Evolutionary conservation across 2,797 vertebrate genomes (phyloP), one percentile per base, ranked within the genome.

Genomic region (Moxostoma hubbsi): DNA sequence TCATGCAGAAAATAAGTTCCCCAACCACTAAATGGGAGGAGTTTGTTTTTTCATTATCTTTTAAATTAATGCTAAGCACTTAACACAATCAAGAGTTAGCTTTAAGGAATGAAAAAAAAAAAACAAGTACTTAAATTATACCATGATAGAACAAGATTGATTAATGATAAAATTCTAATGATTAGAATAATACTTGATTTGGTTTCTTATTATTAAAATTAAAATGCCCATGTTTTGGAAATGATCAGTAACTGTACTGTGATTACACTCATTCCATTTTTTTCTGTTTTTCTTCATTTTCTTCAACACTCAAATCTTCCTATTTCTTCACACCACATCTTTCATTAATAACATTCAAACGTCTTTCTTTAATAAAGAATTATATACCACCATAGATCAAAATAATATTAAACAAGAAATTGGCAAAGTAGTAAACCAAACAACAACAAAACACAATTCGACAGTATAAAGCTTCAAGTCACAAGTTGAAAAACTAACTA

Each of bases 381-480:
- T 46, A 65, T 49, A 5, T 59, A 79, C 62, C 62, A 51, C 46
- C 18, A 59, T 79, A 6, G 7, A 92, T 91, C 90, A 93, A 92
- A 36, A 36, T 36, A 36, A 36, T 36, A 92, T 90, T 85, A 87
- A 92, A 91, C 77, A 88, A 86, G 88, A 84, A 91, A 92, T 86
- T 72, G 90, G 90, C 89, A 64, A 92, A 91, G 89, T 89, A 91
- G 91, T 89, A 90, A 91, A 91, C 91, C 90, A 86, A 92, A 93
- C 92, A 91, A 95, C 95, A 94, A 36, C 36, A 36, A 92, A 94
- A 93, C 93, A 94, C 93, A 94, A 93, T 96, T 96, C 95, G 97
- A 98, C 95, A 94, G 96, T 98, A 98, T 95, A 98, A 99, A 99
- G 97, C 96, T 99, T 99, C 96, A 97, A 98, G 97, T 98, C 96